phyloP scores from a whole-genome alignment of 1,140 invertebrate genomes.

The Macrobrachium rosenbergii region DNA sequence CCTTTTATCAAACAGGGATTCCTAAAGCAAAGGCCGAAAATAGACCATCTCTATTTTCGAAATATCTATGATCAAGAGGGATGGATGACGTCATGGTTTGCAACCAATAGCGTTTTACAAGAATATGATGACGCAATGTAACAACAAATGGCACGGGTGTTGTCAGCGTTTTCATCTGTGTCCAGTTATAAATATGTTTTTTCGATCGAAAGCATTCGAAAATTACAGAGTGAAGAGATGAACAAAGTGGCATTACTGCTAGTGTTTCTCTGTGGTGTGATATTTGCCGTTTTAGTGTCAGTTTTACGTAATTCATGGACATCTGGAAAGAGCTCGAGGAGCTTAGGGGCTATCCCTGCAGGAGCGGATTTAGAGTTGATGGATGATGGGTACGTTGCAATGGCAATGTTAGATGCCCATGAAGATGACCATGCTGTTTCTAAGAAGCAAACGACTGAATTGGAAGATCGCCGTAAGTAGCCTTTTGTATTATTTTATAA shows the following conservation, averaged over 20 bases:
- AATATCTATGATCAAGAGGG: not conserved
- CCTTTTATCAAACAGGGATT: not conserved
- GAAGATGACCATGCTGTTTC: slow-evolving; percentile 22
- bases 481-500: not conserved
- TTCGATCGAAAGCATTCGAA: slow-evolving; percentile 12
- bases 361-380: slow-evolving; percentile 45
- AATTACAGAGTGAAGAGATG: slow-evolving; percentile 9
- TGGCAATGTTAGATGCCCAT: slow-evolving; percentile 36
- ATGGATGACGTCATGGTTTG: not conserved
- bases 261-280: slow-evolving; percentile 43
- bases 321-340: not conserved
- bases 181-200: slow-evolving; percentile 7
- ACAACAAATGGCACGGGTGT: slow-evolving; percentile 8
- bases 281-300: slow-evolving; percentile 37
- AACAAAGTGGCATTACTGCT: slow-evolving; percentile 2
- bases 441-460: slow-evolving; percentile 48
- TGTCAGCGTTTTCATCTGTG: not conserved
- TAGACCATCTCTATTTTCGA: not conserved
- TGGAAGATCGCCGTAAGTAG: slow-evolving; percentile 52
- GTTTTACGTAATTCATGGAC: slow-evolving; percentile 28
- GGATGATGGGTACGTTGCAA: slow-evolving; percentile 57
- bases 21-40: not conserved
- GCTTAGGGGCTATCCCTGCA: slow-evolving; percentile 50
- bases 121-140: not conserved
- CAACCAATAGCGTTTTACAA: not conserved